Evolutionary conservation across 2,888 invertebrate species (phyloP).

Genomic region (Tiliacea citrago): DNA sequence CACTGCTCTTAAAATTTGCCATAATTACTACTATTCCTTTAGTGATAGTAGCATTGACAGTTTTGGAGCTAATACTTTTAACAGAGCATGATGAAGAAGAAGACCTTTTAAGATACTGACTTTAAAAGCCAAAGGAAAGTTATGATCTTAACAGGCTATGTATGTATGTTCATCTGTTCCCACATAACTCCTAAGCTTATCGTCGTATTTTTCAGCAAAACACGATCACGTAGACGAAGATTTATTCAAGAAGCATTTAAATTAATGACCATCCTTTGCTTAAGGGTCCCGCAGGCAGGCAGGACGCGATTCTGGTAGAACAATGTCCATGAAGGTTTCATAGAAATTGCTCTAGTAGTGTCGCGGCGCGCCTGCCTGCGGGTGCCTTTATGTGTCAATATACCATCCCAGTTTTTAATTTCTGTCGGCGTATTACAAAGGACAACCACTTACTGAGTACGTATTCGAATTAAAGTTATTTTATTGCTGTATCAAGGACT

Average conservation of each 20-base stretch:
- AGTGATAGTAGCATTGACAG: neutral
- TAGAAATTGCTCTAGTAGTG: too few relatives aligned
- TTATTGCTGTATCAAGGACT: constrained; percentile 23
- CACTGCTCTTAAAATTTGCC: neutral
- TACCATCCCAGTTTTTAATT: constrained; percentile 23
- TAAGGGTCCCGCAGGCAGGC: too few relatives aligned
- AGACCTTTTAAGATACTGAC: neutral
- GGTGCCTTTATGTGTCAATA: constrained; percentile 4
- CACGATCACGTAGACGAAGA: neutral
- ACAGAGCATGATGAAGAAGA: neutral
- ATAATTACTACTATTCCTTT: neutral
- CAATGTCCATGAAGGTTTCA: too few relatives aligned
- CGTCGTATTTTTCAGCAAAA: neutral
- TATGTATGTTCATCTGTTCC: neutral
- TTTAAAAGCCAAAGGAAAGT: neutral
- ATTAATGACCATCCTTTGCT: neutral
- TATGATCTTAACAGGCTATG: neutral
- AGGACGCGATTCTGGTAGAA: too few relatives aligned
- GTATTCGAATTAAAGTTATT: constrained; percentile 28
- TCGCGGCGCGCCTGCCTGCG: too few relatives aligned
- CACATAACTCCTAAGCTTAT: neutral
- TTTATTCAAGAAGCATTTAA: neutral
- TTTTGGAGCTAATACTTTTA: neutral
- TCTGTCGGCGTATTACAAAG: constrained; percentile 39
- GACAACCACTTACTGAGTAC: constrained; percentile 11